These are phyloP conservation scores for Danionella cerebrum DNA, from an alignment of 2,113 vertebrate species.

Conservation along the genomic window DNA sequence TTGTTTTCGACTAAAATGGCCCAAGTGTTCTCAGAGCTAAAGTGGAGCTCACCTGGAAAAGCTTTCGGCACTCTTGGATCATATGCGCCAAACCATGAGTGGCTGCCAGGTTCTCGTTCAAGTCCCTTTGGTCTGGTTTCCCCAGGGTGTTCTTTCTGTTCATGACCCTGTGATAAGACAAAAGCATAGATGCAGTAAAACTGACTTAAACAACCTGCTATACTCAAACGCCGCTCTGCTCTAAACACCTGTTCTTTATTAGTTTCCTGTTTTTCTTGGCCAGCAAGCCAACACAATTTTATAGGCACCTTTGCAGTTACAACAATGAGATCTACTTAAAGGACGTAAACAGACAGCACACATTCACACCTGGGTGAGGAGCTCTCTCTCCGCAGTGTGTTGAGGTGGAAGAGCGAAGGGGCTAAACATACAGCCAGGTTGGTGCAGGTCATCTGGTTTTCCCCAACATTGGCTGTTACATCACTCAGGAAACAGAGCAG, in stretches of 20 bases:
- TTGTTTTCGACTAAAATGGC: neutral
- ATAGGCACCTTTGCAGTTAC: no score
- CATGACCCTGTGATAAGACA: slow-evolving; percentile 76
- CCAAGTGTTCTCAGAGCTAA: neutral
- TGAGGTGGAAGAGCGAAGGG: slow-evolving; percentile 94
- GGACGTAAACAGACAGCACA: neutral
- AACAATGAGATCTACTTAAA: no score
- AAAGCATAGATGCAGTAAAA: neutral
- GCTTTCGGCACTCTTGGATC: slow-evolving; percentile 89
- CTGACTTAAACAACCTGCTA: neutral
- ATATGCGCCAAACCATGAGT: slow-evolving; percentile 92
- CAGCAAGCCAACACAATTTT: no score
- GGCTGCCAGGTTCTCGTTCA: slow-evolving; percentile 93
- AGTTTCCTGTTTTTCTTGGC: slow-evolving; percentile 60
- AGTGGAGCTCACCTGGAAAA: slow-evolving; percentile 81
- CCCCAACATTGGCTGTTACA: slow-evolving; percentile 74
- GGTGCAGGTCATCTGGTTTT: slow-evolving; percentile 97
- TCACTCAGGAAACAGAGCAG: slow-evolving; percentile 88
- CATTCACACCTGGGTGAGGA: slow-evolving; percentile 76
- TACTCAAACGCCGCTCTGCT: neutral
- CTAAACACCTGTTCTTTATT: neutral
- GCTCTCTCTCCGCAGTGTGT: slow-evolving; percentile 83
- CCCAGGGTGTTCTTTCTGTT: slow-evolving; percentile 91
- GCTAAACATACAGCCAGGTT: slow-evolving; percentile 95
- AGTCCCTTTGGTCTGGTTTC: slow-evolving; percentile 93